Evolutionary conservation across 1,140 invertebrate genomes (phyloP).

Genomic region (Halictus rubicundus): DNA sequence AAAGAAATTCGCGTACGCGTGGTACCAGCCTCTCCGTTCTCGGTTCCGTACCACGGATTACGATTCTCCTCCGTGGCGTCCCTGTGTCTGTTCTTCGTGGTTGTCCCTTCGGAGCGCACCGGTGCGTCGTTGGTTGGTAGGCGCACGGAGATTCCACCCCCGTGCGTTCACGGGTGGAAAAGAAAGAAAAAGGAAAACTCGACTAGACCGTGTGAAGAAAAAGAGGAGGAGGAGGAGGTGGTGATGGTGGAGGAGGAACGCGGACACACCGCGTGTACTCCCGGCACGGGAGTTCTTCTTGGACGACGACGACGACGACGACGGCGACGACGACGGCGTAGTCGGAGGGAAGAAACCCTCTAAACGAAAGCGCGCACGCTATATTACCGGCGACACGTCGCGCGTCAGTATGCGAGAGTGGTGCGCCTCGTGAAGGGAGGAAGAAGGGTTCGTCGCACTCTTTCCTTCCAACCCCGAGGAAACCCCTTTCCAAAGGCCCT

Average conservation of each 20-base stretch:
- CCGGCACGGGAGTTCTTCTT: conserved; percentile 24
- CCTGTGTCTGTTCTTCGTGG: neutral
- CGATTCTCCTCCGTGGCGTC: too few species aligned
- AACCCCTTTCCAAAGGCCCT: neutral
- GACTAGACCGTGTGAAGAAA: conserved; percentile 30
- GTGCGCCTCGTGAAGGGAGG: conserved; percentile 35
- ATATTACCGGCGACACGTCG: conserved; percentile 55
- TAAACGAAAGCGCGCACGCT: conserved; percentile 59
- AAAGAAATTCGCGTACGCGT: too few species aligned
- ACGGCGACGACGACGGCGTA: too few species aligned
- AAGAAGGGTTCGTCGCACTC: conserved; percentile 58
- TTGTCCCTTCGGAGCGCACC: too few species aligned
- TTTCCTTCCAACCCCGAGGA: conserved; percentile 18
- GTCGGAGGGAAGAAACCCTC: conserved; percentile 63
- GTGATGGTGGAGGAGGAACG: conserved; percentile 14
- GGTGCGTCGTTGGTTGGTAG: neutral
- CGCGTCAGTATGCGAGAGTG: conserved; percentile 25
- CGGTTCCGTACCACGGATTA: too few species aligned
- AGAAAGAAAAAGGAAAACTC: conserved; percentile 7
- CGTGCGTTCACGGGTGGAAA: neutral
- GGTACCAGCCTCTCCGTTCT: neutral
- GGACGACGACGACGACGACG: neutral
- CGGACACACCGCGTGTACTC: conserved; percentile 39
- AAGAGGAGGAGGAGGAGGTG: too few species aligned
- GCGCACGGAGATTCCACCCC: conserved; percentile 24